Base-by-base conservation (phyloP, 2,888 invertebrate genomes). In the Macrosoma leucophasiata region DNA sequence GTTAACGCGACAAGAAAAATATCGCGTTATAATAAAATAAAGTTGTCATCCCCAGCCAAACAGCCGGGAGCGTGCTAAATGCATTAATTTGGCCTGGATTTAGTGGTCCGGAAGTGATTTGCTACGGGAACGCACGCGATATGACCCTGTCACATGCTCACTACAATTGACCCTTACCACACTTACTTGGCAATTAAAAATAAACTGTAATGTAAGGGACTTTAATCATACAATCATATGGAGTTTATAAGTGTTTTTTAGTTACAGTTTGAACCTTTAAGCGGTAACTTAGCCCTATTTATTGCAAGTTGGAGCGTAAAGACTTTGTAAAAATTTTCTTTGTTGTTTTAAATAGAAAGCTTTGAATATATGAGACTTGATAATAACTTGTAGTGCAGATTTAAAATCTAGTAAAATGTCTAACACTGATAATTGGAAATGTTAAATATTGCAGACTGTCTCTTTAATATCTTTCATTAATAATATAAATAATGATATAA, bases 31-130 rank as follows among this genome's bases (percentile, higher is more conserved):
- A 84, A 82, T 78, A 76, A 78, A 82, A 82, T 81, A 72, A 77
- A 84, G 81, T 81, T 84, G 82, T 82, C 82, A 82, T 81, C 79
- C 72, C 72, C 82, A 84, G 74, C 61, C 55, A 61, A 65, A 63
- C 64, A 58, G 70, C 51, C 62, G 74, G 72, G 77, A 81, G 82
- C 81, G 82, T 82, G 82, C 74, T 82, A 82, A 84, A 84, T 79
- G 79, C 82, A 82, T 82, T 82, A 84, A 81, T 84, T 84, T 82
- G 69, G 77, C 79, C 81, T 81, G 81, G 61, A 79, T 74, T 82
- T 82, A 84, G 84, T 84, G 84, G 84, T 57, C 77, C 82, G 82
- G 82, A 84, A 84, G 79, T 81, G 84, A 84, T 82, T 82, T 82
- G 84, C 81, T 70, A 81, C 82, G 82, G 81, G 81, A 82, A 81